Evolutionary conservation across 2,113 vertebrate genomes (phyloP), one percentile per base, ranked within the genome.

Genomic region (Thamnaconus septentrionalis): DNA sequence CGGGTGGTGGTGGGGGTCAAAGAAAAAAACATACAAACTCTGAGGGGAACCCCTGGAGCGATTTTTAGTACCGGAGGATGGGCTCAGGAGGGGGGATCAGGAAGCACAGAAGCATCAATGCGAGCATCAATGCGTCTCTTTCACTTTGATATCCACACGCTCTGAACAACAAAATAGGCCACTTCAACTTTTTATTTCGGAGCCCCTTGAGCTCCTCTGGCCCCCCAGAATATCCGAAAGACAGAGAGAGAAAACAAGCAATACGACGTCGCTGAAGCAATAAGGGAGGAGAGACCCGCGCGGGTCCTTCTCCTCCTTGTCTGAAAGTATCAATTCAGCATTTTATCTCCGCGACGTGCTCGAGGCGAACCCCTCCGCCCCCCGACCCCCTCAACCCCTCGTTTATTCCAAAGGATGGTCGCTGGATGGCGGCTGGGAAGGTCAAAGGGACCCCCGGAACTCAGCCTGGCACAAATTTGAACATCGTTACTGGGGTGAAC

Each of bases 231-330:
- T 58, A 31, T 31, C 18, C 18, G 18, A 31, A 31, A 31, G 78
- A 70, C 49, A 81, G 78, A 78, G 79, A 41, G 4, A 74, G 70
- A 78, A 85, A 82, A 83, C 80, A 85, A 87, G 83, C 86, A 85
- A 90, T 87, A 88, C 78, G 71, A 31, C 41, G 42, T 78, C 74
- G 55, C 72, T 69, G 73, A 81, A 88, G 88, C 88, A 87, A 83
- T 87, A 83, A 88, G 18, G 18, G 18, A 31, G 18, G 18, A 31
- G 18, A 31, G 18, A 31, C 18, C 1, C 18, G 18, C 18, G 18
- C 18, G 18, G 18, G 18, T 68, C 47, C 56, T 73, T 69, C 7
- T 3, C 65, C 52, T 68, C 61, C 57, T 54, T 68, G 1, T 68
- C 54, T 45, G 9, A 71, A 79, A 75, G 61, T 63, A 73, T 71